Base-by-base conservation (phyloP, 2,113 vertebrate genomes). In the Elaphurus davidianus region DNA sequence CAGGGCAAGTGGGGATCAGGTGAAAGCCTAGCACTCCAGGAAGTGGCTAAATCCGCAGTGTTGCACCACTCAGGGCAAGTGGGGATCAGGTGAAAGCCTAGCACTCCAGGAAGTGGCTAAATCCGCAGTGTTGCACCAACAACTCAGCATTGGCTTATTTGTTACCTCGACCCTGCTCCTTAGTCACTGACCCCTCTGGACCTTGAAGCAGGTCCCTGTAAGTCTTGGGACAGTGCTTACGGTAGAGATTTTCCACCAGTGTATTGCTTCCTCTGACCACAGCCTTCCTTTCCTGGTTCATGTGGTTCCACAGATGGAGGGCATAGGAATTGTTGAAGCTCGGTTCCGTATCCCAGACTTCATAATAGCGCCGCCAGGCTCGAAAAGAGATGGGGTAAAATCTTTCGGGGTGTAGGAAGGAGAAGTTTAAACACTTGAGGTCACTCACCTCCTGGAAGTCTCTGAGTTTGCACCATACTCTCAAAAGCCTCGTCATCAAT, bases 221-320 rank as follows among this genome's bases (percentile, higher is more conserved):
- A 0, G 99, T 99, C 33, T 57, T 98, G 33, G 99, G 99, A 87
- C 99, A 99, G 23, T 99, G 94, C 36, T 98, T 96, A 78, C 97
- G 98, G 95, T 98, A 99, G 7, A 99, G 98, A 5, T 99, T 97
- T 76, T 99, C 99, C 13, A 97, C 98, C 91, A 99, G 92, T 0
- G 98, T 99, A 76, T 99, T 98, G 97, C 99, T 99, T 82, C 99
- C 99, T 0, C 98, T 95, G 0, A 98, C 95, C 95, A 99, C 98
- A 0, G 71, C 45, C 93, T 67, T 98, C 79, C 82, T 84, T 57
- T 98, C 98, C 27, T 54, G 19, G 87, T 99, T 99, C 99, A 99
- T 99, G 96, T 98, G 98, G 95, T 99, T 99, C 99, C 99, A 99
- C 60, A 99, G 86, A 62, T 99, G 99, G 90, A 99, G 95, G 0